Evolutionary conservation across 2,888 invertebrate species (phyloP).

Genomic region (Sinelater perroti): DNA sequence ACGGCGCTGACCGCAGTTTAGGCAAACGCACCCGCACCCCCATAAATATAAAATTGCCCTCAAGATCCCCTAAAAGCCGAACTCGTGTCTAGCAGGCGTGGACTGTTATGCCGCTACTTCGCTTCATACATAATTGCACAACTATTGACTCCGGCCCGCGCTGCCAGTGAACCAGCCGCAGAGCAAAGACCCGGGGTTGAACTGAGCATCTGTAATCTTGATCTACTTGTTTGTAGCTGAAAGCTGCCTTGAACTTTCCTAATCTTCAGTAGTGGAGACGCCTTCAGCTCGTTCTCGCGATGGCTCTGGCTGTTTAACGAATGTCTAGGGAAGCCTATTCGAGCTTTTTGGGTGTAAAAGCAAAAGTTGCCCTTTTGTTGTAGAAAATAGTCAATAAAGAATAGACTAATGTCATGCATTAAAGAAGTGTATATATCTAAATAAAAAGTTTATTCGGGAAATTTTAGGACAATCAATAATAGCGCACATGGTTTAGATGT

Average conservation of each 20-base stretch:
- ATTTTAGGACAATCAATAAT: slow-evolving; percentile 18
- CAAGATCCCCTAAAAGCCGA: slow-evolving; percentile 8
- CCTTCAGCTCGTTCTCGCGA: slow-evolving; percentile 11
- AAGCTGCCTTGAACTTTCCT: slow-evolving; percentile 29
- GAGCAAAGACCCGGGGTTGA: slow-evolving; percentile 24
- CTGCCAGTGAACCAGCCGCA: slow-evolving; percentile 24
- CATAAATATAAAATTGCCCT: slow-evolving; percentile 3
- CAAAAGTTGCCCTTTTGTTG: too few relatives aligned
- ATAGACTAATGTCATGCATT: too few relatives aligned
- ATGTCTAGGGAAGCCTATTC: too few relatives aligned
- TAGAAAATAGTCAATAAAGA: too few relatives aligned
- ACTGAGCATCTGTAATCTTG: slow-evolving; percentile 31
- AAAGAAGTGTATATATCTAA: too few relatives aligned
- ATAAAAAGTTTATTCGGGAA: slow-evolving; percentile 9
- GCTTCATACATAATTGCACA: slow-evolving; percentile 19
- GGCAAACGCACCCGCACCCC: too few relatives aligned
- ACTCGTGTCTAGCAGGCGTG: slow-evolving; percentile 1
- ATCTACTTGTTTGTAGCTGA: slow-evolving; percentile 31
- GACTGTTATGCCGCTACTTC: slow-evolving; percentile 15
- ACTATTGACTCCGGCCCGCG: slow-evolving; percentile 26
- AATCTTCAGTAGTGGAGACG: slow-evolving; percentile 26
- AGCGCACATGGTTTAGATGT: slow-evolving; percentile 23
- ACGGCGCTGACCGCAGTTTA: background rate
- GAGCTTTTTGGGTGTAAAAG: too few relatives aligned
- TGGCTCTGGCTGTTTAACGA: slow-evolving; percentile 4